Conservation (phyloP, 2,797 vertebrate genomes). For the Chrysocyon brachyurus region DNA sequence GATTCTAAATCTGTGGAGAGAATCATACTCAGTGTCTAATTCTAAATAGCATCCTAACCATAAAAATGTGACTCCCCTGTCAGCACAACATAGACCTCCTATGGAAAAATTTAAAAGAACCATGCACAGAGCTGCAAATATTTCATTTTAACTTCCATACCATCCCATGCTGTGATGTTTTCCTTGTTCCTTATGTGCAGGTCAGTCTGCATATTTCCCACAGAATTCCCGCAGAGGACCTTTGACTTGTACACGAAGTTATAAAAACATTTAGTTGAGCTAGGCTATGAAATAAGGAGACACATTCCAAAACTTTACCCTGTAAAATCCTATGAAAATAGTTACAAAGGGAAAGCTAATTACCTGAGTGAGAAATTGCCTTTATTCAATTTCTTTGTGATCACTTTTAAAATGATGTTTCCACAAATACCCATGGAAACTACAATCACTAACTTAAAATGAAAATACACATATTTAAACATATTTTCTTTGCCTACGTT, state of each 20-base stretch:
- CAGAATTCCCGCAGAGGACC: constrained; percentile 90
- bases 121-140: constrained; percentile 82
- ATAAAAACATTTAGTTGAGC: constrained; percentile 89
- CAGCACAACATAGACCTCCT: constrained; percentile 72
- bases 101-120: constrained; percentile 78
- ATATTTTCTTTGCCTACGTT: constrained; percentile 67
- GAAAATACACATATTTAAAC: constrained; percentile 56
- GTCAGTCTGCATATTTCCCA: constrained; percentile 90
- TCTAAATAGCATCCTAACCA: constrained; percentile 60
- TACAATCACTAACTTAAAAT: constrained; percentile 68
- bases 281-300: constrained; percentile 82
- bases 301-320: constrained; percentile 83
- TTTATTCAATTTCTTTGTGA: constrained; percentile 74
- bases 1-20: constrained; percentile 71
- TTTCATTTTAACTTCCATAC: constrained; percentile 86
- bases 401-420: constrained; percentile 45
- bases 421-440: constrained; percentile 56
- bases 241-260: constrained; percentile 87
- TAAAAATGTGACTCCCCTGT: constrained; percentile 62
- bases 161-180: constrained; percentile 89
- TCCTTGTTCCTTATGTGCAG: constrained; percentile 87
- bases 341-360: constrained; percentile 71
- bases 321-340: constrained; percentile 84
- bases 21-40: constrained; percentile 69
- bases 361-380: constrained; percentile 71